Base-by-base conservation (phyloP, 2,888 invertebrate species). In the Torymus aiolomorphi region DNA sequence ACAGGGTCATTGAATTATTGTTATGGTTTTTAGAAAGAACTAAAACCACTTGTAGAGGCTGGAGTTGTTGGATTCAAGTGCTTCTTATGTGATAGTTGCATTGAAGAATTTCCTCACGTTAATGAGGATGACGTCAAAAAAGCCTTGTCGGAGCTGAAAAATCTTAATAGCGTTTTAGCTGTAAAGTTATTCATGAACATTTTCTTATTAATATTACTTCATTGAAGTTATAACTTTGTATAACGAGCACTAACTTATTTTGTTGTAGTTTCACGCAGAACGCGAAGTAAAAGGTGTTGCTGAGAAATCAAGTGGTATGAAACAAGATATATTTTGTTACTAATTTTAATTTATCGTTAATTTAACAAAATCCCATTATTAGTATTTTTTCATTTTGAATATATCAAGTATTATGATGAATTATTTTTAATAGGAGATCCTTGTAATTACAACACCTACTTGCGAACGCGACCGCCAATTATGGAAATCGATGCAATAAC, bases 21-120 rank as follows among this genome's bases (percentile, higher is more conserved):
- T n/a, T 63, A 31, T 42, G 62, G 75, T 78, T 83, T 86, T 20
- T 87, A 94, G 94, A 90, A 91, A 82, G 93, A 94, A 0, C 88
- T 95, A 42, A 88, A 89, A 54, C 91, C 92, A 11, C 89, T 95
- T 80, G 91, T 95, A 0, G 89, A 92, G 11, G 93, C 92, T 72
- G 95, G 95, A 1, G 95, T 95, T 0, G 93, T 95, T 51, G 95
- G 95, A 1, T 94, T 95, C 84, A 95, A 95, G 90, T 95, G 95
- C 87, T 95, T 95, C 81, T 90, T 95, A 2, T 93, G 93, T 84
- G 93, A 94, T 0, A 94, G 94, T 80, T 94, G 95, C 1, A 92
- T 94, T 0, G 93, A 94, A 0, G 95, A 95, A 87, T 95, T 95
- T 86, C 93, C 93, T 0, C 92, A 93, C 80, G 93, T 95, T 0